Percentiles rank a stretch among this genome's conserved stretches.
These are phyloP conservation scores for Proisotoma minuta DNA, from an alignment of 2,888 invertebrate species.

Conservation along the genomic window DNA sequence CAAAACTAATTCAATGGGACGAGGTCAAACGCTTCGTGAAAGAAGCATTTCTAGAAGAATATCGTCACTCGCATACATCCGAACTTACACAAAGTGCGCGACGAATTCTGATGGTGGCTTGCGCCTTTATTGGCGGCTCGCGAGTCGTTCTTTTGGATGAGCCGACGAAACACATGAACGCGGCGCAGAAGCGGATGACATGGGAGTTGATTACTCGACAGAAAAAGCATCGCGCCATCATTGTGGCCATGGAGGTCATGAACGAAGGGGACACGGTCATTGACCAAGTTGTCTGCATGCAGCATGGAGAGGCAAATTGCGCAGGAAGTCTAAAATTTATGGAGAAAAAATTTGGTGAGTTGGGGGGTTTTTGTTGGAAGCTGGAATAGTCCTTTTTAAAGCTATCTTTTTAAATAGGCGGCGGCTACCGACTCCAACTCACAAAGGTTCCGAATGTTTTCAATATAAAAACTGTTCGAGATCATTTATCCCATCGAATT, in stretches of 20 bases:
- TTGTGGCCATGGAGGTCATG: slow-evolving; percentile 23
- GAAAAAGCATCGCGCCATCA: slow-evolving; percentile 27
- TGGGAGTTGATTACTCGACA: slow-evolving; percentile 28
- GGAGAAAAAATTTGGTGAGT: slow-evolving; percentile 25
- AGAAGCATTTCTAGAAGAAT: slow-evolving; percentile 21
- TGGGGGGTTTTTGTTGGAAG: neutral
- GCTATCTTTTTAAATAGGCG: neutral
- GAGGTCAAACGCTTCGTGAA: slow-evolving; percentile 31
- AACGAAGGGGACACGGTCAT: slow-evolving; percentile 22
- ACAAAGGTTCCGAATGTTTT: neutral
- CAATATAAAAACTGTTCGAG: neutral
- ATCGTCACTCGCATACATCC: slow-evolving; percentile 12
- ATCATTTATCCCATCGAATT: slow-evolving; percentile 12
- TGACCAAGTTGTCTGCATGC: slow-evolving; percentile 17
- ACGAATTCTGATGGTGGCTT: slow-evolving; percentile 27
- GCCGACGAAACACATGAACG: slow-evolving; percentile 22
- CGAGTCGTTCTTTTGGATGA: slow-evolving; percentile 31
- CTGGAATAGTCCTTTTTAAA: neutral
- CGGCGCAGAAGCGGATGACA: slow-evolving; percentile 20
- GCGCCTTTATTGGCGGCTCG: slow-evolving; percentile 31
- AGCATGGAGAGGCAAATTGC: slow-evolving; percentile 24
- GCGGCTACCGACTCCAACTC: slow-evolving; percentile 24
- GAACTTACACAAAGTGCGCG: slow-evolving; percentile 22
- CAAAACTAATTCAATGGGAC: slow-evolving; percentile 21
- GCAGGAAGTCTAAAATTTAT: slow-evolving; percentile 28